These are phyloP conservation scores for Octopus sinensis DNA, from an alignment of 1,140 invertebrate species.

Conservation along the genomic window DNA sequence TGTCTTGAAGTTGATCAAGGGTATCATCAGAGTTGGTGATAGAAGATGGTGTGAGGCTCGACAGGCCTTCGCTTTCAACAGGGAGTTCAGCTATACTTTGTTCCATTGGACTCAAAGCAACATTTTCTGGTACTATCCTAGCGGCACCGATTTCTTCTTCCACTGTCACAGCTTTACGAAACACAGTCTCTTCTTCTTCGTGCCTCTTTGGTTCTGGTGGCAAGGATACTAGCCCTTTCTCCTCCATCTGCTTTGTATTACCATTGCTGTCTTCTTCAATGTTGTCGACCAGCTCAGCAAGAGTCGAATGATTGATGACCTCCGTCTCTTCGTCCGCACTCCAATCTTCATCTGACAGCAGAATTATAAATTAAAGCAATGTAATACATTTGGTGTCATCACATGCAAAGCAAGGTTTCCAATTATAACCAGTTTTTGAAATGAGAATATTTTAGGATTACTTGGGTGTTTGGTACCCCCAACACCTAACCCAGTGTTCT, in stretches of 20 bases:
- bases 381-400: no score
- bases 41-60: neutral
- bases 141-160: neutral
- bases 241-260: neutral
- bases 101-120: neutral
- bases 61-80: neutral
- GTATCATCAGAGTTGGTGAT: neutral
- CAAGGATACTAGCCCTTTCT: neutral
- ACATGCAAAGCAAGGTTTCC: no score
- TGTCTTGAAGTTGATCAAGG: neutral
- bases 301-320: neutral
- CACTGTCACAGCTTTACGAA: neutral
- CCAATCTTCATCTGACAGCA: slow-evolving; percentile 28
- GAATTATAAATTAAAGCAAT: neutral
- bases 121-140: neutral
- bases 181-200: neutral
- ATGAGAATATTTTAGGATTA: no score
- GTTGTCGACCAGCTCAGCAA: slow-evolving; percentile 5
- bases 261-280: neutral
- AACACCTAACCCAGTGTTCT: no score
- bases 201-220: neutral
- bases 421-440: no score
- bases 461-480: no score
- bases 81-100: neutral
- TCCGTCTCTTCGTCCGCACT: slow-evolving; percentile 32